Evolutionary conservation across 2,888 invertebrate genomes (phyloP), one percentile per base, ranked within the genome.

Genomic region (Scrobipalpa atriplicella): DNA sequence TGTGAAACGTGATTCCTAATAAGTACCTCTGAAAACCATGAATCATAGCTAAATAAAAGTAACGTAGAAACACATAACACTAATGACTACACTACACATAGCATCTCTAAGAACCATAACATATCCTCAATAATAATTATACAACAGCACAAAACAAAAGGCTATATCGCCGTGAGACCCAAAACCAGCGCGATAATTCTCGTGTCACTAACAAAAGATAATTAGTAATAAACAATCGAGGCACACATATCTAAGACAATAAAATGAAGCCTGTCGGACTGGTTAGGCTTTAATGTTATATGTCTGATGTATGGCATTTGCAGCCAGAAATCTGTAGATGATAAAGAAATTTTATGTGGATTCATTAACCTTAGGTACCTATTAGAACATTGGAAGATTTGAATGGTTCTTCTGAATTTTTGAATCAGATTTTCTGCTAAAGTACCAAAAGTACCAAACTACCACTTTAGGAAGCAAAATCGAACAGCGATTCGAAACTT

Each of bases 211-310:
- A 73, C 74, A 75, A 75, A 77, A 73, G 73, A 70, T 73, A 73
- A 77, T 77, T 77, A 75, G 73, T 74, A 72, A 75, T 77, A 75
- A 75, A 77, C 72, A 71, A 77, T 66, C 67, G 66, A 66, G 66
- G 67, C 67, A 67, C 68, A 70, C 66, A 72, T 69, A 68, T 69
- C 68, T 66, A 68, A 66, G 58, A 67, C 64, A 66, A 69, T 73
- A 70, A 74, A 73, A 74, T 67, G 62, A 72, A 64, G 70, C 69
- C 70, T 21, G 64, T 5, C 60, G 36, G 38, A 60, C 63, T 67
- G 54, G 66, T 66, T 64, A n/a, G 51, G 13, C 36, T 36, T 13
- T 36, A 36, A 47, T 47, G 2, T 52, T 3, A 19, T 7, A 16
- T 52, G 51, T 2, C 3, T 18, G 18, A 18, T 18, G 19, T 8